phyloP scores from a whole-genome alignment of 2,797 vertebrate genomes.

The Capromys pilorides region DNA sequence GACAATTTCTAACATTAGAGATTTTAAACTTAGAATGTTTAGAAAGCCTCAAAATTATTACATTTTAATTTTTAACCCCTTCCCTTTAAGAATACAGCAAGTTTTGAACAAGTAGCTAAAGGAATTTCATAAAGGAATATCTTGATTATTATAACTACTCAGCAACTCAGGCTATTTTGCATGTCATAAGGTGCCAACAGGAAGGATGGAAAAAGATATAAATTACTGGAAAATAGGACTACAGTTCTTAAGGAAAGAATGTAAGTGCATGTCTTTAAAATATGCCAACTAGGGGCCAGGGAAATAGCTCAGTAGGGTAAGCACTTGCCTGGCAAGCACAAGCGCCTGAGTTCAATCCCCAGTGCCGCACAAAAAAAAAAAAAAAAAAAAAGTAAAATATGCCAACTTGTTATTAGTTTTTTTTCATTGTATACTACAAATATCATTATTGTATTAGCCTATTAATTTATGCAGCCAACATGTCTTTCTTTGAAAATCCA shows the following conservation, averaged over 20 bases:
- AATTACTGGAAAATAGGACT: conserved; percentile 30
- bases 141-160: conserved; percentile 20
- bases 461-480: conserved; percentile 24
- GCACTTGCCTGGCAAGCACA: too few species aligned
- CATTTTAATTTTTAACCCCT: conserved; percentile 35
- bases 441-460: neutral
- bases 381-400: too few species aligned
- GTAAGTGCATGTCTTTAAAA: neutral
- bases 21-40: conserved; percentile 20
- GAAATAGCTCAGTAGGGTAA: too few species aligned
- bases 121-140: neutral
- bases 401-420: neutral
- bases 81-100: conserved; percentile 21
- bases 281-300: too few species aligned
- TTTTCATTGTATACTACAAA: neutral
- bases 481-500: conserved; percentile 19
- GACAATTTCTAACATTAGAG: conserved; percentile 10
- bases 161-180: neutral
- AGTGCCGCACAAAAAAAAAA: too few species aligned
- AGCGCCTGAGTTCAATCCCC: too few species aligned
- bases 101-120: conserved; percentile 44
- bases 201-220: neutral
- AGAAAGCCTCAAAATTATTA: conserved; percentile 2
- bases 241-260: conserved; percentile 3
- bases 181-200: neutral